Evolutionary conservation across 2,888 invertebrate genomes (phyloP).

Genomic region (Chirona hameri): DNA sequence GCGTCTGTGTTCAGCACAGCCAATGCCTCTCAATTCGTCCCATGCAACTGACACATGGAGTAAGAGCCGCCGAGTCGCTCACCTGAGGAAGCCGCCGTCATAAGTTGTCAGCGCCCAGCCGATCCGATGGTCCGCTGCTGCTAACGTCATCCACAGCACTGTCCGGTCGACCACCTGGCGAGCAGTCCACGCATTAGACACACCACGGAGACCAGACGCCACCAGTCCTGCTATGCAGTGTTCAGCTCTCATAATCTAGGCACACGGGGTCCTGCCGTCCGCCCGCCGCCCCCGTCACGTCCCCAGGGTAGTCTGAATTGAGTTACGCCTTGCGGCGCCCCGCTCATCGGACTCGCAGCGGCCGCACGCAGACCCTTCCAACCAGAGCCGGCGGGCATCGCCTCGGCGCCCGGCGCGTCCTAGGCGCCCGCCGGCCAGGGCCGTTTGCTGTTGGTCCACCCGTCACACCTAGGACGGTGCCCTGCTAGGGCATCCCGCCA

Average conservation of each 20-base stretch:
- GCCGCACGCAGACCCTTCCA: constrained; percentile 6
- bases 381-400: constrained; percentile 22
- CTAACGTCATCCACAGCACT: no score
- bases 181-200: no score
- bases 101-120: no score
- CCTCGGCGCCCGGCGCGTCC: constrained; percentile 12
- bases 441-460: background rate
- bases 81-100: no score
- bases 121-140: no score
- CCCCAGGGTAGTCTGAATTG: constrained; percentile 25
- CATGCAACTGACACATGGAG: no score
- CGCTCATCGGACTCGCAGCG: constrained; percentile 5
- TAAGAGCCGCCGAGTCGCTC: no score
- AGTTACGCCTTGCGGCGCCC: constrained; percentile 6
- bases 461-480: background rate
- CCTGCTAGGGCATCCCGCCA: constrained; percentile 11
- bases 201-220: no score
- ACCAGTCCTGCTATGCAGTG: no score
- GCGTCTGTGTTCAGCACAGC: no score
- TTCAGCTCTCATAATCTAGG: constrained; percentile 13
- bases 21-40: no score
- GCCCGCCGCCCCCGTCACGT: background rate
- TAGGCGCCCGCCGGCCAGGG: background rate
- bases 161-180: no score
- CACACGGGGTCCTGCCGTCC: constrained; percentile 2